Conservation (phyloP, 2,888 invertebrate species). For the Liopterus haemorrhoidalis region DNA sequence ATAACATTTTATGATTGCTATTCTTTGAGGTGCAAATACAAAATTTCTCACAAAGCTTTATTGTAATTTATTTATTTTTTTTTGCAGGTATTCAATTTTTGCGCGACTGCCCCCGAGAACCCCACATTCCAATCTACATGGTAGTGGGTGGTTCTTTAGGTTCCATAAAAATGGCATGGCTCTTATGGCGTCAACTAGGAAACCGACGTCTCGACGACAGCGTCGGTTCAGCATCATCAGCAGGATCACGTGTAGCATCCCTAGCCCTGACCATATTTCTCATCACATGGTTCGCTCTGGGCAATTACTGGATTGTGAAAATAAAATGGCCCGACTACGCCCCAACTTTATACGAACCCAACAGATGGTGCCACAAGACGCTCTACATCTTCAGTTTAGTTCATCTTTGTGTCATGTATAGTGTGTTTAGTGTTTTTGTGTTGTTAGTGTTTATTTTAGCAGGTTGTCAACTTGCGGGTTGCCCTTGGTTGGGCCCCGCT, state of each 20-base stretch:
- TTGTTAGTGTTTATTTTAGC: conserved; percentile 56
- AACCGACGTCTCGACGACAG: conserved; percentile 47
- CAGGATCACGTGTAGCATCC: conserved; percentile 59
- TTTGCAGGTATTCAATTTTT: conserved; percentile 71
- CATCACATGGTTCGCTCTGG: conserved; percentile 68
- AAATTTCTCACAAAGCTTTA: too few species aligned
- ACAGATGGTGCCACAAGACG: conserved; percentile 72
- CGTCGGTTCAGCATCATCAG: conserved; percentile 42
- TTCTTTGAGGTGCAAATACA: too few species aligned
- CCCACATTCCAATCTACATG: conserved; percentile 74
- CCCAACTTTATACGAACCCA: conserved; percentile 67
- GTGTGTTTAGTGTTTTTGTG: conserved; percentile 53
- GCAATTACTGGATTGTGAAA: conserved; percentile 72
- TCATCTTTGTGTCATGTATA: conserved; percentile 67
- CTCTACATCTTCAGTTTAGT: conserved; percentile 71
- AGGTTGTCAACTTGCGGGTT: conserved; percentile 64
- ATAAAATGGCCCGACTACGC: conserved; percentile 73
- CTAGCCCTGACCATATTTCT: conserved; percentile 63
- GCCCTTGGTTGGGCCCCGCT: conserved; percentile 61
- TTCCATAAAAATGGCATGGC: conserved; percentile 62
- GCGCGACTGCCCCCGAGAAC: conserved; percentile 71
- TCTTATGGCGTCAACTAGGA: conserved; percentile 60
- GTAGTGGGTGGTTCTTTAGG: conserved; percentile 77
- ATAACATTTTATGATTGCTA: too few species aligned
- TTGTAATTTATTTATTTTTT: conserved; percentile 21